Base-by-base conservation (phyloP, 1,140 invertebrate genomes). In the Aporrectodea caliginosa region DNA sequence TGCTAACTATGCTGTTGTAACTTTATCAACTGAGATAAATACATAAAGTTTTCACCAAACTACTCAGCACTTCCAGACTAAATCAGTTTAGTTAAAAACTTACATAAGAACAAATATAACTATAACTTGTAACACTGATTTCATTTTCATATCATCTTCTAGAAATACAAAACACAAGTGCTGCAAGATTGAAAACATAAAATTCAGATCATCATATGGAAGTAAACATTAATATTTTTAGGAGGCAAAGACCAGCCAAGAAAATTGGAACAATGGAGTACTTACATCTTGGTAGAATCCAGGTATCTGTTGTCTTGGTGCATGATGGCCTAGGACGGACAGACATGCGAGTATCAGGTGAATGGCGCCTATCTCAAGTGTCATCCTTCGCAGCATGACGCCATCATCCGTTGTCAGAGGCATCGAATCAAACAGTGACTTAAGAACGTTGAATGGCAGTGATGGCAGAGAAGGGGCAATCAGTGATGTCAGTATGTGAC, bases 241-340 rank as follows among this genome's bases (percentile, higher is more conserved):
- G 14, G 14, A 69, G n/a, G n/a, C 14, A n/a, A n/a, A n/a, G n/a
- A n/a, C n/a, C n/a, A n/a, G n/a, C n/a, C n/a, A n/a, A n/a, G n/a
- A n/a, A n/a, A n/a, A n/a, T n/a, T n/a, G n/a, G n/a, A n/a, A n/a
- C 22, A 0, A 74, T n/a, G 27, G 31, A 69, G 27, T 68, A 72
- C 79, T 73, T 84, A 90, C 89, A 87, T 90, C 89, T 78, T 89
- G 88, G 78, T 90, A 88, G 35, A 90, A 83, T 29, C 88, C 88
- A 30, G 89, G 86, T n/a, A 88, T 82, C 16, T 83, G 81, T 12
- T 84, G 82, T 35, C 87, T 82, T 34, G 87, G 88, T 14, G 91
- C 90, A 84, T 95, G 94, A 87, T 96, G 95, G 0, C 95, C 95
- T 83, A 97, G 94, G 2, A 94, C 93, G 0, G 94, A 93, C 30